These are phyloP conservation scores for Leucosticte australis DNA, from an alignment of 2,113 vertebrate species.

Conservation along the genomic window DNA sequence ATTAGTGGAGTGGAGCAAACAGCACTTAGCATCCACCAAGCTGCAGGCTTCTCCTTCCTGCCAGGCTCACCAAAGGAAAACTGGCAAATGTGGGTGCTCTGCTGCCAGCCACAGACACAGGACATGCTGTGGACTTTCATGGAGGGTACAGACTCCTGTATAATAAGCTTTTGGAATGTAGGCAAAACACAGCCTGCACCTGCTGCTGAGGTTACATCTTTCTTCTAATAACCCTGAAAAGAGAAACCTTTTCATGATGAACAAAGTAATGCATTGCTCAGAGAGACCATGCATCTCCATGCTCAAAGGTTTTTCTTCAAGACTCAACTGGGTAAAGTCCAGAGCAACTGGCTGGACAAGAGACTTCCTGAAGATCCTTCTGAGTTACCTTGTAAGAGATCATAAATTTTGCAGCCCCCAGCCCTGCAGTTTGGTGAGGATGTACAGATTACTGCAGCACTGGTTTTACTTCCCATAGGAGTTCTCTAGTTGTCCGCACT, in stretches of 20 bases:
- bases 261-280: background rate
- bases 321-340: background rate
- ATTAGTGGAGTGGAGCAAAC: background rate
- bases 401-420: background rate
- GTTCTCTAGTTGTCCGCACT: background rate
- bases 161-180: background rate
- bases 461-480: background rate
- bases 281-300: background rate
- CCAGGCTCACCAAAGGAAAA: background rate
- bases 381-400: background rate
- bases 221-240: background rate
- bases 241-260: background rate
- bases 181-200: background rate
- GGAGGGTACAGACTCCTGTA: background rate
- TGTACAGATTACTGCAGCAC: background rate
- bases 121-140: background rate
- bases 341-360: background rate
- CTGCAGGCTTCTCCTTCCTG: background rate
- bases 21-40: background rate
- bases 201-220: background rate
- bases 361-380: background rate
- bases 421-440: background rate
- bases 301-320: background rate
- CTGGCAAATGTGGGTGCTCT: background rate
- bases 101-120: rapidly evolving